Conservation (phyloP, 2,113 vertebrate genomes). For the Rhizomys pruinosus region DNA sequence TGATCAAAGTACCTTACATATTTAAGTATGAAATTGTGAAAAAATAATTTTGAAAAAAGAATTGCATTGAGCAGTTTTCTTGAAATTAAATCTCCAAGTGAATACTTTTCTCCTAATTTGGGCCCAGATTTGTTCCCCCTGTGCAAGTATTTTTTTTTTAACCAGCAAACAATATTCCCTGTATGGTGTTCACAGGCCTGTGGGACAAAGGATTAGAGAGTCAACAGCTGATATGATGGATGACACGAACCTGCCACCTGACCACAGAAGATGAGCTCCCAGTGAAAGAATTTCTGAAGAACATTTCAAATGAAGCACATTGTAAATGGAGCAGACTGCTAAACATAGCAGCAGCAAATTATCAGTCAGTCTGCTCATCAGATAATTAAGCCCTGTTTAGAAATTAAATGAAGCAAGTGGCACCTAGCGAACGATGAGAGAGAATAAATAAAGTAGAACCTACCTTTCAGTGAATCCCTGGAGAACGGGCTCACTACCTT, state of each 20-base stretch:
- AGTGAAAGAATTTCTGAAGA: not conserved
- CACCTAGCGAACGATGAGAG: not conserved
- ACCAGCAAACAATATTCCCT: not conserved
- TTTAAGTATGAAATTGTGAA: not conserved
- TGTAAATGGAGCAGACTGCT: not conserved
- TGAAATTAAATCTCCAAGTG: not conserved
- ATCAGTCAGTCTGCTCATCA: not conserved
- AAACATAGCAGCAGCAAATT: not conserved
- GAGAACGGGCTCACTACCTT: too few relatives aligned
- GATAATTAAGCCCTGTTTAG: conserved; percentile 45
- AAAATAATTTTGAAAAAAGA: not conserved
- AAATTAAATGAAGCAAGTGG: conserved; percentile 5
- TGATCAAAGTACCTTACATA: not conserved
- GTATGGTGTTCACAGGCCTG: not conserved
- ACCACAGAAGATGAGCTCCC: not conserved
- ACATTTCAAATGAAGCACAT: not conserved
- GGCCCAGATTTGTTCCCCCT: not conserved
- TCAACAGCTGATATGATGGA: not conserved
- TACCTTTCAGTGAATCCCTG: not conserved
- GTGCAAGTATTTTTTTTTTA: not conserved
- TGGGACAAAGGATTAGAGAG: not conserved
- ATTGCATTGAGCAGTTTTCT: not conserved
- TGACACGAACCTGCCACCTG: not conserved
- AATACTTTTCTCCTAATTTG: not conserved
- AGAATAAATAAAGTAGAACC: not conserved